Percentiles rank a stretch among this genome's conserved stretches.
Evolutionary conservation across 2,113 vertebrate species (phyloP).

Genomic region (Emberiza fucata): DNA sequence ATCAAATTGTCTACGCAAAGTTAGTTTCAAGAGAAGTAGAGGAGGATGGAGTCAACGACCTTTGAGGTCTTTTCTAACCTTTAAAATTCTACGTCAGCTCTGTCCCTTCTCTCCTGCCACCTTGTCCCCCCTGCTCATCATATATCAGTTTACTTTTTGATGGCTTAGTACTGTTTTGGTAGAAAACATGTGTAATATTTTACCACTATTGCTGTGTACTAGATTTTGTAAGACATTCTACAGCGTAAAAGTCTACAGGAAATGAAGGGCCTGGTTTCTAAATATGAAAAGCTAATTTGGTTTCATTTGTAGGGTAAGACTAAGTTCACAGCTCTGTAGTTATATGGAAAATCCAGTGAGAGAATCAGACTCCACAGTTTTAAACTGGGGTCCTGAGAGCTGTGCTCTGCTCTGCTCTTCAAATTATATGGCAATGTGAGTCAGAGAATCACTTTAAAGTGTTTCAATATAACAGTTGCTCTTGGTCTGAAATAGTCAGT

Average conservation of each 20-base stretch:
- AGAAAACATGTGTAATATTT: background rate
- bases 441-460: background rate
- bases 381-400: background rate
- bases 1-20: background rate
- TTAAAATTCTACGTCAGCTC: rapidly evolving
- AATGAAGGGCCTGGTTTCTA: background rate
- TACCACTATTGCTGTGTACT: background rate
- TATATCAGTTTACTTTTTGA: background rate
- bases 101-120: background rate
- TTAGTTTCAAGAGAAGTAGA: background rate
- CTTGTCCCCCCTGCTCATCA: rapidly evolving
- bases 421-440: background rate
- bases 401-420: background rate
- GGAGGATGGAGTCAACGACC: background rate
- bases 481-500: background rate
- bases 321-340: background rate
- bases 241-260: background rate
- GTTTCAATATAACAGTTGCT: background rate
- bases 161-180: background rate
- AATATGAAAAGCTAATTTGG: background rate
- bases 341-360: background rate
- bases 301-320: background rate
- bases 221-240: background rate
- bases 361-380: background rate
- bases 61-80: background rate